Evolutionary conservation across 2,888 invertebrate species (phyloP), one percentile per base, ranked within the genome.

Genomic region (Xestia rhomboidea): DNA sequence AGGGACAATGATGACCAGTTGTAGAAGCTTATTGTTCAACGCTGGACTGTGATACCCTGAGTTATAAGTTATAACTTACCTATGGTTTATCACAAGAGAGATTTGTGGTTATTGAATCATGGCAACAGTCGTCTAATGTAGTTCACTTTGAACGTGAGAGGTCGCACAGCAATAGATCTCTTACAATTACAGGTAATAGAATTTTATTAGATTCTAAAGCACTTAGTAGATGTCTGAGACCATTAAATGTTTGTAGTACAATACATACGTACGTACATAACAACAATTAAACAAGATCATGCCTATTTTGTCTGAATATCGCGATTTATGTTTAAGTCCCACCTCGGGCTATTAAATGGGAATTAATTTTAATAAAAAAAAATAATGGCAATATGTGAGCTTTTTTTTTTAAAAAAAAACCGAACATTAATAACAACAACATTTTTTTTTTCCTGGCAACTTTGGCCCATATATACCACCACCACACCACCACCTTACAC

Each of bases 71-170:
- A 34, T 10, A 34, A 34, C 34, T 34, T 34, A 46, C 34, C 24
- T 21, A 24, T 18, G 38, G 18, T 18, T 60, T 10, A 27, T 71
- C 75, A 21, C 13, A 46, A 57, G 77, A 77, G 54, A 77, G 77
- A 76, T 76, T 76, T 66, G 60, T 63, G 24, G 57, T 66, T 6
- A 64, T 63, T 54, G 60, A 77, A 62, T 63, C 30, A 18, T 13
- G 30, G n/a, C 38, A 24, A 21, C 18, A 60, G 27, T 27, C 21
- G 0, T 54, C 44, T 27, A 71, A 83, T 72, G 68, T 72, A 72
- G 60, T 66, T 54, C 71, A 66, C 2, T 54, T 21, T 0, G 49
- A 10, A 54, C 68, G 82, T 79, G 79, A 63, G 41, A 64, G 68
- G 30, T 68, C 24, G 21, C 21, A 13, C 51, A 30, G 68, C 8